phyloP scores from a whole-genome alignment of 2,888 invertebrate genomes.

The Myopa testacea region DNA sequence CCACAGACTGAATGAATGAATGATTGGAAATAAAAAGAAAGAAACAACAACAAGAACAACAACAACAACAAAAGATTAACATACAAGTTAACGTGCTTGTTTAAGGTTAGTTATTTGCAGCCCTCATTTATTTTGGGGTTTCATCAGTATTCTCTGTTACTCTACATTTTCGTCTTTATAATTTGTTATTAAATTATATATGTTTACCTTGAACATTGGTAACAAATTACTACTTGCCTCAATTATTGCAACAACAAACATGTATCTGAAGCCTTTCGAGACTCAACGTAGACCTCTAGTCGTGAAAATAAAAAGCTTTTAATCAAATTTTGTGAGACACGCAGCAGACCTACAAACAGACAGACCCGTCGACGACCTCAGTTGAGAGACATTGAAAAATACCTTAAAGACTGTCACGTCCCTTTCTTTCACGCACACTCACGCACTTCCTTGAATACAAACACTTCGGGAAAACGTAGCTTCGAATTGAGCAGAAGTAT shows the following conservation, averaged over 20 bases:
- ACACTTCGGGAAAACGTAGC: not conserved
- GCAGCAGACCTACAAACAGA: not conserved
- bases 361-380: not conserved
- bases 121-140: conserved; percentile 11
- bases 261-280: no score
- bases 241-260: no score
- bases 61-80: conserved; percentile 7
- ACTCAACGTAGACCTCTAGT: conserved; percentile 1
- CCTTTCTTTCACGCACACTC: not conserved
- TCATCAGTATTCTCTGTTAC: conserved; percentile 15
- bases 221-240: not conserved
- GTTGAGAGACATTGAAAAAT: not conserved
- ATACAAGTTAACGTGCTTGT: not conserved
- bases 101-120: not conserved
- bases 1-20: conserved; percentile 21
- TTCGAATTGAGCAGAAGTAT: not conserved
- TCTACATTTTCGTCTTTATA: not conserved
- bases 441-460: not conserved
- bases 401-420: not conserved
- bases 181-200: conserved; percentile 22
- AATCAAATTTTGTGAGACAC: conserved; percentile 26
- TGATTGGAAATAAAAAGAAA: not conserved
- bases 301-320: conserved; percentile 26
- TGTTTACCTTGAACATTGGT: conserved; percentile 14
- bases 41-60: conserved; percentile 9